phyloP scores from a whole-genome alignment of 2,113 vertebrate species.

The Hippocampus mohnikei region DNA sequence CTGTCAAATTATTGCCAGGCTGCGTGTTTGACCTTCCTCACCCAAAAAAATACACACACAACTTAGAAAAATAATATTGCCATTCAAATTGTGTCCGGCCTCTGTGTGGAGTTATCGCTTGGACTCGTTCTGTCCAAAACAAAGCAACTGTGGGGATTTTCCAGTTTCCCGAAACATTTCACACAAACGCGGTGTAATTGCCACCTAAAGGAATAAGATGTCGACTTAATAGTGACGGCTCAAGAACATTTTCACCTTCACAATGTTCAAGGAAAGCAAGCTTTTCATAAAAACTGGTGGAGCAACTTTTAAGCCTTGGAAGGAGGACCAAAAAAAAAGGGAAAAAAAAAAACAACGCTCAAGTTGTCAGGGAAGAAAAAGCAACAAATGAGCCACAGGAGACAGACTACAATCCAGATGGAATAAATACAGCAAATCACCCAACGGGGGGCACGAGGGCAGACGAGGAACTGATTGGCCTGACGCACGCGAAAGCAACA shows the following conservation, averaged over 20 bases:
- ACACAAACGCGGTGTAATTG: not conserved
- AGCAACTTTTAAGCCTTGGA: not conserved
- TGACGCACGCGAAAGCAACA: not conserved
- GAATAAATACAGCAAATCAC: not conserved
- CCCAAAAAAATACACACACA: not conserved
- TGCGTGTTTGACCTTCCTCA: not conserved
- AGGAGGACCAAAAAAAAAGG: not conserved
- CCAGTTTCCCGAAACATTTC: not conserved
- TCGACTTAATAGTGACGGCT: not conserved
- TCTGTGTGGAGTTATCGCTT: not conserved
- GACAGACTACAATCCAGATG: not conserved
- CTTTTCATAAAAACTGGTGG: not conserved
- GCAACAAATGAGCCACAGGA: not conserved
- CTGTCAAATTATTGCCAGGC: slow-evolving; percentile 6
- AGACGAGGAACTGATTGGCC: not conserved
- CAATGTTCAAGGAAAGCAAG: not conserved
- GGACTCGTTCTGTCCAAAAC: not conserved
- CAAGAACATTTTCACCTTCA: not conserved
- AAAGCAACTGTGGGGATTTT: not conserved
- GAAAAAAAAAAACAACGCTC: not conserved
- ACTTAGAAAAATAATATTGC: not conserved
- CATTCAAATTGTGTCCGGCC: not conserved
- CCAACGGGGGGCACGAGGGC: not conserved
- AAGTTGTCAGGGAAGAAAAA: not conserved
- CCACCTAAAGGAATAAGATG: slow-evolving; percentile 5